Conservation (phyloP, 2,888 invertebrate genomes). For the Celastrina argiolus region DNA sequence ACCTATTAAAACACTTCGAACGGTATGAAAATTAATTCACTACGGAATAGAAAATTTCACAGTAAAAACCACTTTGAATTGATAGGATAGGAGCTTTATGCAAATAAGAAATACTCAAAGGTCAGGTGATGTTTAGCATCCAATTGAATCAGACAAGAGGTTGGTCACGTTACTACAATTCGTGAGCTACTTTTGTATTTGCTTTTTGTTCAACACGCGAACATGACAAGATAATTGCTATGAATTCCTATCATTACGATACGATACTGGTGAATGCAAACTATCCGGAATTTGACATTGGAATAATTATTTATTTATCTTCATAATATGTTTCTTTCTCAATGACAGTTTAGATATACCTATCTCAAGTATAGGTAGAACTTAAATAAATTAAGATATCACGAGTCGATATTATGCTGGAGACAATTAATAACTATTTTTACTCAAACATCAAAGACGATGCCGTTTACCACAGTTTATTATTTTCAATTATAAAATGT, state of each 20-base stretch:
- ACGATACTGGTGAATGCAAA: neutral
- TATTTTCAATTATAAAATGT: no score
- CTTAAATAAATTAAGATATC: no score
- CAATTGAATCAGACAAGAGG: slow-evolving; percentile 43
- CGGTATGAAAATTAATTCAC: neutral
- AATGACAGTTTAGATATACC: no score
- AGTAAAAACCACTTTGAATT: slow-evolving; percentile 23
- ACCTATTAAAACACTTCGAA: neutral
- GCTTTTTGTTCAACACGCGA: slow-evolving; percentile 29
- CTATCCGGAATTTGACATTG: neutral
- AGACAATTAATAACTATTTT: no score
- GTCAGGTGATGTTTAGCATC: slow-evolving; percentile 44
- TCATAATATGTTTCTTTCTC: neutral
- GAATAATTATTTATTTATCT: neutral
- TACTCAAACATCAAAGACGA: no score
- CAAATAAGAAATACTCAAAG: slow-evolving; percentile 49
- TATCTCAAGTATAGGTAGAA: no score
- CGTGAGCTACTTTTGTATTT: slow-evolving; percentile 29
- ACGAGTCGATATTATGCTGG: no score
- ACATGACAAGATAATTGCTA: slow-evolving; percentile 29
- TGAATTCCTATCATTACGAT: slow-evolving; percentile 11
- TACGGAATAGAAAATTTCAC: neutral
- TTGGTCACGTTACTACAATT: slow-evolving; percentile 36
- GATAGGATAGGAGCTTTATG: slow-evolving; percentile 36
- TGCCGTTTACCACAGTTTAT: no score